These are phyloP conservation scores for Cynocephalus volans DNA, from an alignment of 2,113 vertebrate species.

Conservation along the genomic window DNA sequence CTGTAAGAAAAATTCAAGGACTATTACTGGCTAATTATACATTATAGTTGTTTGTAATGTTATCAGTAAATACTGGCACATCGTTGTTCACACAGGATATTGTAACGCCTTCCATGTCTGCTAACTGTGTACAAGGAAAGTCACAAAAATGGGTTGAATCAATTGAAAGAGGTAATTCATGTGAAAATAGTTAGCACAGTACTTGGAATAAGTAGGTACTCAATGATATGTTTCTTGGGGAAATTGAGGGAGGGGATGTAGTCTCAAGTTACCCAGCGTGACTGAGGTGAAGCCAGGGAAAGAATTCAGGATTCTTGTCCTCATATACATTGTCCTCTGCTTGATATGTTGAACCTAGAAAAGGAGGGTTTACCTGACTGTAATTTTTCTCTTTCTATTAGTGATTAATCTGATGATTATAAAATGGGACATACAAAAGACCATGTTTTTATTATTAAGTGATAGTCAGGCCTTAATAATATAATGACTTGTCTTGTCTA, in stretches of 20 bases:
- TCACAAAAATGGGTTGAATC: background rate
- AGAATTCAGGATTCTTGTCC: slow-evolving; percentile 14
- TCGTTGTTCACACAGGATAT: background rate
- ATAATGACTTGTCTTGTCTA: background rate
- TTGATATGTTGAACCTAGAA: slow-evolving; percentile 16
- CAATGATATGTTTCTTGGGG: background rate
- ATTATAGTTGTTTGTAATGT: background rate
- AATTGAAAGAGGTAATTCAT: background rate
- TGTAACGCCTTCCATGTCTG: background rate
- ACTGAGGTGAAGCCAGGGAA: background rate
- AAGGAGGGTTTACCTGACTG: background rate
- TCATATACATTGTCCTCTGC: background rate
- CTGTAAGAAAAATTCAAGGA: background rate
- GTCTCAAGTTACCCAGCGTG: background rate
- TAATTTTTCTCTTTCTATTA: background rate
- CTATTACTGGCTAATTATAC: background rate
- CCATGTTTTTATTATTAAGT: slow-evolving; percentile 26
- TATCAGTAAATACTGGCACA: background rate
- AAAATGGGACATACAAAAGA: background rate
- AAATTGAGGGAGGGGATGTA: background rate
- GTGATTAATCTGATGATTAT: background rate
- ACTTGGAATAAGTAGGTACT: background rate
- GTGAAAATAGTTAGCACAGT: background rate
- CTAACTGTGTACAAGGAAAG: background rate
- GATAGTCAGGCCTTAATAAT: background rate